Evolutionary conservation across 1,140 invertebrate genomes (phyloP), one percentile per base, ranked within the genome.

Genomic region (Ceratosolen solmsi): DNA sequence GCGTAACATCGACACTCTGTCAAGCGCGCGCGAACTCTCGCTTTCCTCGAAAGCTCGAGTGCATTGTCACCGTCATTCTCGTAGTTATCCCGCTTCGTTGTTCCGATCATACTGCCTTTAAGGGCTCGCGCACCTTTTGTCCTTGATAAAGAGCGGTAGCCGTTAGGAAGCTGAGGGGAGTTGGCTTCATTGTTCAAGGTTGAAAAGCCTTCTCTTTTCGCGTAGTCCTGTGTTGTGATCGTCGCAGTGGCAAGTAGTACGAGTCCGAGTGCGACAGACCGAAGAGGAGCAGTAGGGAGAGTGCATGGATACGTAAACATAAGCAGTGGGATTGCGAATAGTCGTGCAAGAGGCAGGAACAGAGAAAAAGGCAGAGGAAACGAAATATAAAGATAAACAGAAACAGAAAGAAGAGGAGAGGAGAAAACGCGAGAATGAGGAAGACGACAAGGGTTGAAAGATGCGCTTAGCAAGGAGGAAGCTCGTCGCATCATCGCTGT

Each of bases 231-330:
- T 51, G n/a, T 54, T 70, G 63, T 27, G 49, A 0, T 25, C 25
- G 15, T n/a, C 7, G 63, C 65, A 11, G 65, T 79, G 8, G 78
- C 51, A 80, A 80, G 78, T 73, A 80, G 68, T 80, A 79, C 77
- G 51, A 79, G 78, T 72, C 78, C 78, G 78, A 79, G 41, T 73
- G 78, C 70, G 78, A 73, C 68, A 51, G 78, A 73, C 78, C 54
- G 68, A 56, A 60, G 25, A 51, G 25, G 36, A 65, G 38, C 25
- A 20, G 25, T 77, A 46, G 58, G 25, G 25, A 9, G 20, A 54
- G 54, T 54, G 49, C 36, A 63, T 8, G 33, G 4, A 76, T 22
- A 38, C 74, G 36, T 63, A 63, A 63, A 63, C 60, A 63, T 0
- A 33, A 33, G 1, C 1, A 63, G 27, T 17, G 27, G 60, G 15